Conservation (phyloP, 2,113 vertebrate genomes). For the Microcebus murinus region DNA sequence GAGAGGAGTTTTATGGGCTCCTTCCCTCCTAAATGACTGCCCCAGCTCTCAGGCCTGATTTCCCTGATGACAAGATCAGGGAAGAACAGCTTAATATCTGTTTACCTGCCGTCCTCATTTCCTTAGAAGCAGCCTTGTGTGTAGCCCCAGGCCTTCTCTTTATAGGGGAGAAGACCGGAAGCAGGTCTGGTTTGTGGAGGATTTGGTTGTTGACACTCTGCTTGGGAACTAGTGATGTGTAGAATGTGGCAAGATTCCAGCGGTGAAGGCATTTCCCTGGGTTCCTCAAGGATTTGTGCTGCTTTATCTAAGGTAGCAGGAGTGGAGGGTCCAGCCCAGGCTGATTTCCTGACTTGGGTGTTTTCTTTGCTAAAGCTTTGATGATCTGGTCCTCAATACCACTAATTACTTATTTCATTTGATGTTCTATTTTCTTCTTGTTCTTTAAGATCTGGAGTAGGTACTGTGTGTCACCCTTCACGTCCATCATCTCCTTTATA, state of each 20-base stretch:
- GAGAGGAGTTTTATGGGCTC: neutral
- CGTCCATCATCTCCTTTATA: neutral
- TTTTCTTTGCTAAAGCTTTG: slow-evolving; percentile 51
- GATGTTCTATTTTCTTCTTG: neutral
- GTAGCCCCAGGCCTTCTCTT: neutral
- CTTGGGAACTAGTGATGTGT: slow-evolving; percentile 52
- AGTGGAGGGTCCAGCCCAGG: too few species aligned
- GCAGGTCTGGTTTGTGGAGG: slow-evolving; percentile 49
- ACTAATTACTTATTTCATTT: neutral
- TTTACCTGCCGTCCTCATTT: neutral
- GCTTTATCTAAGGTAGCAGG: neutral
- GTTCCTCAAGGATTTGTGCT: neutral
- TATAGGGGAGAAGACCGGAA: slow-evolving; percentile 19
- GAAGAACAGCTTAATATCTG: neutral
- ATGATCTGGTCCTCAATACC: neutral
- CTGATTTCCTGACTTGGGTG: slow-evolving; percentile 48
- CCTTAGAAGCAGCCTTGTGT: neutral
- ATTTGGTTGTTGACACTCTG: slow-evolving; percentile 77
- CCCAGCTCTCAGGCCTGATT: neutral
- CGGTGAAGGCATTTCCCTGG: neutral
- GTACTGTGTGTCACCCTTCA: neutral
- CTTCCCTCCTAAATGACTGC: neutral
- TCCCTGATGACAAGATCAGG: neutral
- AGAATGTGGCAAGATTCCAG: slow-evolving; percentile 27
- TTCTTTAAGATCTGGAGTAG: neutral